Evolutionary conservation across 1,140 invertebrate species (phyloP), one percentile per base, ranked within the genome.

Genomic region (Sesamia nonagrioides): DNA sequence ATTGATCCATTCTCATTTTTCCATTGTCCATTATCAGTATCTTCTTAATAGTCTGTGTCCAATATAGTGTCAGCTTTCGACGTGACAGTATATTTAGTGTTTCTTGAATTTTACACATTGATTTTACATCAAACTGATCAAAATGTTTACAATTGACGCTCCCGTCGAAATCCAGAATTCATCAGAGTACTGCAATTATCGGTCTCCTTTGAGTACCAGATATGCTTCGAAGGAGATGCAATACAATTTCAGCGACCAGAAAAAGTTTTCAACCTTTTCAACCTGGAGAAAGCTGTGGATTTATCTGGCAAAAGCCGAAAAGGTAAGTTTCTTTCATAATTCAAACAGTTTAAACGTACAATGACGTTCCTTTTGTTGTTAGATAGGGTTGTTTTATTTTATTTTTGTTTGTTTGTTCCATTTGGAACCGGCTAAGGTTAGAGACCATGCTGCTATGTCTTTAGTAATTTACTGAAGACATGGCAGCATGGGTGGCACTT

Each of bases 151-250:
- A 13, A 94, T 94, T 35, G 93, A 95, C 73, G 93, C 92, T 6
- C 93, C 93, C 5, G 56, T 84, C 35, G 92, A 95, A 85, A 61
- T 92, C 60, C 93, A 93, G 82, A 90, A 92, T 82, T 83, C n/a
- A n/a, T n/a, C 90, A 1, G 95, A 96, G 85, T 96, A 95, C 88
- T 95, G 95, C 83, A 97, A 96, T 66, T 98, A 98, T 82, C 95
- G 96, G 42, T 98, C 98, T 11, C 98, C 98, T 0, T 94, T 99
- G 45, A 97, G 98, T 50, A 97, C 98, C 2, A 96, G 99, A 66
- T 99, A 99, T 96, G 98, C 98, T 7, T 99, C 98, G 54, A 97
- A 97, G 86, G 98, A 99, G 95, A 99, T 99, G 98, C 96, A 97
- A 78, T 98, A 96, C 87, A 98, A 98, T 93, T 99, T 99, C 89